Evolutionary conservation across 2,888 invertebrate species (phyloP), one percentile per base, ranked within the genome.

Genomic region (Lycophotia porphyrea): DNA sequence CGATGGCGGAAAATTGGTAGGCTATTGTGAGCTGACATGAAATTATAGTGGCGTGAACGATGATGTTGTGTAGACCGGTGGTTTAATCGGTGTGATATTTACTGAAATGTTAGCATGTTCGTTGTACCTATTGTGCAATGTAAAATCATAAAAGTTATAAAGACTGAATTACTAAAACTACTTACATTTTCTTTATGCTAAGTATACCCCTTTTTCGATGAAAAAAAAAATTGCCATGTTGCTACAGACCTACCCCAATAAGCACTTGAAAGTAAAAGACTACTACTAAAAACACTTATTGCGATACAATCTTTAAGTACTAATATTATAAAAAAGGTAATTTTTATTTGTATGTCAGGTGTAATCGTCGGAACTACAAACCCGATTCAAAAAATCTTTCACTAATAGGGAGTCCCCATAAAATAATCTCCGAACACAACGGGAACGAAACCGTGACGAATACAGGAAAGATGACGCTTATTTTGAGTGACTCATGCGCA

Each of bases 1-100:
- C 13, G 2, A 21, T 55, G 34, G 34, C 24, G 67, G 71, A 69
- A 81, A 71, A 74, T 81, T 81, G 47, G 31, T 67, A 60, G 47
- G 31, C 47, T 39, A 24, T 47, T 27, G 31, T 69, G 27, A 36
- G 21, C n/a, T 34, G 9, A 36, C 42, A 61, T 36, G 5, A n/a
- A 64, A 52, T 60, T 15, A 44, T n/a, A 34, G 47, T 34, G 9
- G 11, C 8, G 8, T 60, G 60, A n/a, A 63, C 2, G 4, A 21
- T 18, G 1, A 47, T 60, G 55, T 64, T 18, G n/a, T 47, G 15
- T n/a, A 34, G 27, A 44, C 9, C 21, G 36, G 44, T 52, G 24
- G 11, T 60, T 66, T 49, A 0, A 58, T 42, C 3, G 1, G 11
- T 44, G 21, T 36, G 1, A 15, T 34, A 24, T 39, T 67, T 27